These are phyloP conservation scores for Oryzias celebensis DNA, from an alignment of 2,113 vertebrate genomes.

Conservation along the genomic window DNA sequence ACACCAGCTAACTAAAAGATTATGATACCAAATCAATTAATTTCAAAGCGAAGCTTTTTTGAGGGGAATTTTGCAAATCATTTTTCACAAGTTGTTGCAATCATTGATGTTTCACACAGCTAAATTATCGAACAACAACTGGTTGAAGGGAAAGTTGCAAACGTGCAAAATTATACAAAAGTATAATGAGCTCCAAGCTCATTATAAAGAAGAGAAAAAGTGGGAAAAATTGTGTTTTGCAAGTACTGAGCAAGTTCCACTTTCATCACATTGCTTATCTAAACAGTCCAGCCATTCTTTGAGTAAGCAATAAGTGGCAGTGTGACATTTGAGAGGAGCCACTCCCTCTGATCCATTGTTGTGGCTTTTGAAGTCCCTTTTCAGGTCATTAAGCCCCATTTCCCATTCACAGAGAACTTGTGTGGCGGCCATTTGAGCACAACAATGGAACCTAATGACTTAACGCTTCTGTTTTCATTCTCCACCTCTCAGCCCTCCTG, in stretches of 20 bases:
- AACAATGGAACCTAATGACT: slow-evolving; percentile 80
- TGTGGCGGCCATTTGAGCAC: slow-evolving; percentile 75
- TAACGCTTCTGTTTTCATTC: slow-evolving; percentile 82
- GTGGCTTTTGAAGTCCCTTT: slow-evolving; percentile 77
- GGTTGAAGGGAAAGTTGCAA: no score
- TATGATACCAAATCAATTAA: neutral
- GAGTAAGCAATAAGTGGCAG: slow-evolving; percentile 72
- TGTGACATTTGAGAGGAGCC: slow-evolving; percentile 73
- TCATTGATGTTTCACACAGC: no score
- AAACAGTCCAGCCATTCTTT: slow-evolving; percentile 77
- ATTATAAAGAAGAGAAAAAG: slow-evolving; percentile 47
- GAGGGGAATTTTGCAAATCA: no score
- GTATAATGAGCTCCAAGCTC: slow-evolving; percentile 29
- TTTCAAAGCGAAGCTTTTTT: neutral
- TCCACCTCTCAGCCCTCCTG: slow-evolving; percentile 63
- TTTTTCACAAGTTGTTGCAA: no score
- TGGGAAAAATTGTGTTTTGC: slow-evolving; percentile 31
- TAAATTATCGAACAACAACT: no score
- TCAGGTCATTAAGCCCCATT: slow-evolving; percentile 82
- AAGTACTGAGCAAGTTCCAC: slow-evolving; percentile 61
- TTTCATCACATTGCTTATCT: slow-evolving; percentile 72
- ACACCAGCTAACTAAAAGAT: slow-evolving; percentile 22
- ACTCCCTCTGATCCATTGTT: slow-evolving; percentile 73
- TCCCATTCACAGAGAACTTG: slow-evolving; percentile 77
- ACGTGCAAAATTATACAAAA: no score